These are phyloP conservation scores for Hoplodrina ambigua DNA, from an alignment of 2,888 invertebrate species.

Conservation along the genomic window DNA sequence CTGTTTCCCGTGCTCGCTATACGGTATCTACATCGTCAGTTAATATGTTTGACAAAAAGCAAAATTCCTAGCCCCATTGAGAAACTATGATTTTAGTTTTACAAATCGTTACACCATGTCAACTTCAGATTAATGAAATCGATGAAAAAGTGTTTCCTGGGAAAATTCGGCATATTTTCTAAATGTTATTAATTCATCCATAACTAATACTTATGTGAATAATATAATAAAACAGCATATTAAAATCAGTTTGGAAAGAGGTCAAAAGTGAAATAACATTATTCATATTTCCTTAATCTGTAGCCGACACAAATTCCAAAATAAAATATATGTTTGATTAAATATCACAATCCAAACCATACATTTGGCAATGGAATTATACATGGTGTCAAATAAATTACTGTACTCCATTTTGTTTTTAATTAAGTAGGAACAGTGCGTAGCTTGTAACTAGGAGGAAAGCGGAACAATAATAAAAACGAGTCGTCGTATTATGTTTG, in stretches of 20 bases:
- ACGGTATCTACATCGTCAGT: not conserved
- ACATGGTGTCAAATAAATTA: not conserved
- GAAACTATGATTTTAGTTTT: not conserved
- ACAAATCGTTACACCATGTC: too few relatives aligned
- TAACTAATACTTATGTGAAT: slow-evolving; percentile 37
- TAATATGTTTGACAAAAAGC: not conserved
- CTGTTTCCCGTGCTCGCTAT: not conserved
- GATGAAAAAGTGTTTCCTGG: slow-evolving; percentile 2
- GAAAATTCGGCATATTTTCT: slow-evolving; percentile 7
- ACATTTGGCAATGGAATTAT: slow-evolving; percentile 15
- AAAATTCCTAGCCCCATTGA: not conserved
- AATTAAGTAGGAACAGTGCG: slow-evolving; percentile 6
- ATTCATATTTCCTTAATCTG: slow-evolving; percentile 52
- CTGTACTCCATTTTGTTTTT: not conserved
- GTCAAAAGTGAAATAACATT: slow-evolving; percentile 47
- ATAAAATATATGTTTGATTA: slow-evolving; percentile 27
- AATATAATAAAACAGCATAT: slow-evolving; percentile 38
- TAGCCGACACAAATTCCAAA: slow-evolving; percentile 45
- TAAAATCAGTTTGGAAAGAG: slow-evolving; percentile 40
- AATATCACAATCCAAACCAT: slow-evolving; percentile 30
- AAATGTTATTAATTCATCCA: slow-evolving; percentile 28
- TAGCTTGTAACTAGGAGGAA: slow-evolving; percentile 14
- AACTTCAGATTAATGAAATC: slow-evolving; percentile 3
- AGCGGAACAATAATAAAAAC: slow-evolving; percentile 61
- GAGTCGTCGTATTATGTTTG: slow-evolving; percentile 63